Evolutionary conservation across 2,113 vertebrate genomes (phyloP).

Genomic region (Phrynosoma blainvillii): DNA sequence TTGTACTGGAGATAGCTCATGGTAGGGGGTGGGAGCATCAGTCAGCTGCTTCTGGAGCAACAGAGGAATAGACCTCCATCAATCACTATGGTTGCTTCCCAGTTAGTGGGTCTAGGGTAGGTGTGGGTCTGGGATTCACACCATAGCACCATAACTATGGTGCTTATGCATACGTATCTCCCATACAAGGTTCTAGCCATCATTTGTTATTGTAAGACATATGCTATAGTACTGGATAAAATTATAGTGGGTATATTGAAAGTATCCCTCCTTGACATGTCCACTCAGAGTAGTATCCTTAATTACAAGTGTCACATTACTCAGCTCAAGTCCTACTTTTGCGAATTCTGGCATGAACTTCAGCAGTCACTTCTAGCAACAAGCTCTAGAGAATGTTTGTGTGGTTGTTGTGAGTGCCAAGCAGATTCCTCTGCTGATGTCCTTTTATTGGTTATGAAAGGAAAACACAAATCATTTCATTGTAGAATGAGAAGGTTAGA

Average conservation of each 20-base stretch:
- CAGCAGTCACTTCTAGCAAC: background rate
- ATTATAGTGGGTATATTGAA: background rate
- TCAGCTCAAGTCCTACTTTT: background rate
- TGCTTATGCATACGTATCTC: no score
- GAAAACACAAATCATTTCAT: background rate
- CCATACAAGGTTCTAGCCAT: background rate
- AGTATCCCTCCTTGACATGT: background rate
- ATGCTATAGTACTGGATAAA: background rate
- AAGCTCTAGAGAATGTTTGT: background rate
- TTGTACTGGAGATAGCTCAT: no score
- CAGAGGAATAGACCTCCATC: no score
- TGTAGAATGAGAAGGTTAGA: no score
- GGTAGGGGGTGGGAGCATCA: no score
- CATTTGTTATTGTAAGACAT: background rate
- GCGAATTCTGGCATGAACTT: background rate
- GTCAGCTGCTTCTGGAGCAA: no score
- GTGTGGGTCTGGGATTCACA: no score
- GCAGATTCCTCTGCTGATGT: background rate
- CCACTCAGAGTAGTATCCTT: background rate
- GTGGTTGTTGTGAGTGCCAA: background rate
- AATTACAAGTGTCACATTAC: background rate
- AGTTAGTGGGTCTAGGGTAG: no score
- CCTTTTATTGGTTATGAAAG: background rate
- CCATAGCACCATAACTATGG: no score
- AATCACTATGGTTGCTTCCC: no score